phyloP scores from a whole-genome alignment of 2,888 invertebrate species.

The Pammene aurita region DNA sequence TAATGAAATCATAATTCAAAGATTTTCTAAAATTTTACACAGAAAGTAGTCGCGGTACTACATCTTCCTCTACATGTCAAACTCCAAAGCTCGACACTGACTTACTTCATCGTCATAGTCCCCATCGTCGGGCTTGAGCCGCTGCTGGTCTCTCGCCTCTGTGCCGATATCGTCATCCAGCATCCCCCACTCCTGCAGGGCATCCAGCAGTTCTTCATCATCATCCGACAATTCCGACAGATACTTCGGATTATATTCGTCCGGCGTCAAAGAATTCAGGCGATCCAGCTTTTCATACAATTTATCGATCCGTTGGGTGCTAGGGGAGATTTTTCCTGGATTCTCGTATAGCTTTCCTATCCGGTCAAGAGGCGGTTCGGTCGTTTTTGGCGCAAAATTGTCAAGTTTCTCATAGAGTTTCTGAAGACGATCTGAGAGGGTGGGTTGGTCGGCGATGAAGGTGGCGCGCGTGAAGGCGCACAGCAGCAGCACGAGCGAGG shows the following conservation, averaged over 20 bases:
- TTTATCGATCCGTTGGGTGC: conserved; percentile 53
- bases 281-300: conserved; percentile 67
- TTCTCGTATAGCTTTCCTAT: conserved; percentile 10
- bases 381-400: conserved; percentile 54
- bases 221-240: conserved; percentile 65
- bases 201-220: conserved; percentile 67
- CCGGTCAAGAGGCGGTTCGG: conserved; percentile 2
- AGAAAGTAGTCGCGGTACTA: too few species aligned
- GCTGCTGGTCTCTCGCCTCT: conserved; percentile 64
- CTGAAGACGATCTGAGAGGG: conserved; percentile 64
- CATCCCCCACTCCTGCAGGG: conserved; percentile 67
- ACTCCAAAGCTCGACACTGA: conserved; percentile 31
- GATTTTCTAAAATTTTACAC: too few species aligned
- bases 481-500: conserved; percentile 59
- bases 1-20: too few species aligned
- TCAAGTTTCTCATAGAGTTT: conserved; percentile 69
- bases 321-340: conserved; percentile 36
- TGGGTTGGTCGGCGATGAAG: conserved; percentile 65
- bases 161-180: conserved; percentile 65
- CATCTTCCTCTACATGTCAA: background rate
- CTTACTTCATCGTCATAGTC: conserved; percentile 72
- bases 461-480: conserved; percentile 61
- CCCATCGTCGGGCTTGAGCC: conserved; percentile 57
- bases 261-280: conserved; percentile 63
- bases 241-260: conserved; percentile 45